Conservation (phyloP, 2,797 vertebrate species). For the Strix occidentalis region DNA sequence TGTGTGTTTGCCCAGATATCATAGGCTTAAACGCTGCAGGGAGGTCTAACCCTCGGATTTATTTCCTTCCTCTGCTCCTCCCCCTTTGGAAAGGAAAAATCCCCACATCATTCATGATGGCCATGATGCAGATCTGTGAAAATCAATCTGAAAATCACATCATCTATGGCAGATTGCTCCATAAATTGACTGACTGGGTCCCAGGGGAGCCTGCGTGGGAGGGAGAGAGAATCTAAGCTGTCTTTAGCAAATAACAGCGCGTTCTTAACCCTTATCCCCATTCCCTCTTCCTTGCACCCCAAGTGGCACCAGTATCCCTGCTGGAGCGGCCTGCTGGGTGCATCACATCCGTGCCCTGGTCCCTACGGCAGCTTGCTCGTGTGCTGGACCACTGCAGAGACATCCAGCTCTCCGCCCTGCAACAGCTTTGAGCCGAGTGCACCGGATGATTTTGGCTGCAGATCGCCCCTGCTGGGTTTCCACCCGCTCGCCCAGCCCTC, state of each 20-base stretch:
- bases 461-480: rapidly evolving
- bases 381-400: rapidly evolving
- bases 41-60: neutral
- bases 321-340: neutral
- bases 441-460: neutral
- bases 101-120: neutral
- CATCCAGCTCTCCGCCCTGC: neutral
- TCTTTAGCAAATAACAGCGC: neutral
- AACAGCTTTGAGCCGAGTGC: rapidly evolving
- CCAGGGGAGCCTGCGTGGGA: neutral
- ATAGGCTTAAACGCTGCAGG: neutral
- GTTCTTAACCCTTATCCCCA: neutral
- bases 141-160: constrained; percentile 14
- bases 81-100: neutral
- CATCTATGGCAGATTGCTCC: neutral
- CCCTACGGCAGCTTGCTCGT: rapidly evolving
- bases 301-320: neutral
- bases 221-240: neutral
- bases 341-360: rapidly evolving
- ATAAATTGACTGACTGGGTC: neutral
- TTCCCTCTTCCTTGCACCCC: neutral
- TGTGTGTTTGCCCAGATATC: rapidly evolving
- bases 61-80: neutral
- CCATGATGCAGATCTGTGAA: neutral
- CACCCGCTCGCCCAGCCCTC: rapidly evolving